phyloP scores from a whole-genome alignment of 1,140 invertebrate species.

The honey bee (Apis mellifera) region Amel_HAv3.1 CM009935.2:9508501-9509000 shows the following conservation, averaged over 20 bases:
- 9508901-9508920: conserved; percentile 95
- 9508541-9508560: conserved; percentile 91
- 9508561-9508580: conserved; percentile 96
- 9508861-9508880: conserved; percentile 97
- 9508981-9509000: conserved; percentile 89
- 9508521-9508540: conserved; percentile 96
- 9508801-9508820: conserved; percentile 97
- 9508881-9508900: conserved; percentile 94
- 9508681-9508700: conserved; percentile 98
- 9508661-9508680: conserved; percentile 98
- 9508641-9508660: conserved; percentile 98
- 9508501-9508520: conserved; percentile 98
- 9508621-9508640: conserved; percentile 98
- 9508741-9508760: conserved; percentile 98
- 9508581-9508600: conserved; percentile 98
- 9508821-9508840: conserved; percentile 93
- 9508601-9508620: conserved; percentile 98
- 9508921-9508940: conserved; percentile 92
- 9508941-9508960: conserved; percentile 87
- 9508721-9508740: conserved; percentile 98
- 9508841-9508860: conserved; percentile 97
- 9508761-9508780: conserved; percentile 93
- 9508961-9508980: conserved; percentile 87
- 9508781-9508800: conserved; percentile 90
- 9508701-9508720: conserved; percentile 98